Conservation (phyloP, 1,140 invertebrate species). For the Bradysia coprophila region DNA sequence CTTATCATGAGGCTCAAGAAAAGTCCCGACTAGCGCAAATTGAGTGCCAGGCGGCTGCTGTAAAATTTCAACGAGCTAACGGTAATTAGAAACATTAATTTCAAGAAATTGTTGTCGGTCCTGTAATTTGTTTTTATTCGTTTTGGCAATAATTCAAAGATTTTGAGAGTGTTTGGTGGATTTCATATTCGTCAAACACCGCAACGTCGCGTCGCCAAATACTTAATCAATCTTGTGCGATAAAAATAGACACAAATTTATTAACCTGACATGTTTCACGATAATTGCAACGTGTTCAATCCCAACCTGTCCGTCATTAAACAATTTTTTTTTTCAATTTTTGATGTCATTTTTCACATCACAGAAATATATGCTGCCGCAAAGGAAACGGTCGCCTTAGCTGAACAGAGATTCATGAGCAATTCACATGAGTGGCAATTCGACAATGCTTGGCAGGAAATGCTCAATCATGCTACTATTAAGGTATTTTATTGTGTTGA, state of each 20-base stretch:
- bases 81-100: slow-evolving; percentile 30
- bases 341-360: slow-evolving; percentile 11
- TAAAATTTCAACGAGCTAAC: slow-evolving; percentile 82
- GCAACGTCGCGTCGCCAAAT: too few relatives aligned
- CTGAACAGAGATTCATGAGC: slow-evolving; percentile 72
- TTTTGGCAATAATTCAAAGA: too few relatives aligned
- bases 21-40: slow-evolving; percentile 48
- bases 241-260: too few relatives aligned
- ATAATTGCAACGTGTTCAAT: too few relatives aligned
- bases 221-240: too few relatives aligned
- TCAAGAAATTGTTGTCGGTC: too few relatives aligned
- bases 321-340: too few relatives aligned
- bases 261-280: too few relatives aligned
- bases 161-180: too few relatives aligned
- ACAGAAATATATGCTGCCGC: slow-evolving; percentile 76
- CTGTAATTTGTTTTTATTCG: too few relatives aligned
- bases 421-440: slow-evolving; percentile 65
- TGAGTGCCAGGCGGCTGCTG: slow-evolving; percentile 76
- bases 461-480: slow-evolving; percentile 89
- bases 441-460: slow-evolving; percentile 94
- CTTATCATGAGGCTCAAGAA: slow-evolving; percentile 72
- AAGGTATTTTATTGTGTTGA: slow-evolving; percentile 53
- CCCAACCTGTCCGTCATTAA: too few relatives aligned
- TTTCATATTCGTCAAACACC: too few relatives aligned
- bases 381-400: slow-evolving; percentile 83